Conservation (phyloP, 2,113 vertebrate genomes). For the Perca schrenkii region DNA sequence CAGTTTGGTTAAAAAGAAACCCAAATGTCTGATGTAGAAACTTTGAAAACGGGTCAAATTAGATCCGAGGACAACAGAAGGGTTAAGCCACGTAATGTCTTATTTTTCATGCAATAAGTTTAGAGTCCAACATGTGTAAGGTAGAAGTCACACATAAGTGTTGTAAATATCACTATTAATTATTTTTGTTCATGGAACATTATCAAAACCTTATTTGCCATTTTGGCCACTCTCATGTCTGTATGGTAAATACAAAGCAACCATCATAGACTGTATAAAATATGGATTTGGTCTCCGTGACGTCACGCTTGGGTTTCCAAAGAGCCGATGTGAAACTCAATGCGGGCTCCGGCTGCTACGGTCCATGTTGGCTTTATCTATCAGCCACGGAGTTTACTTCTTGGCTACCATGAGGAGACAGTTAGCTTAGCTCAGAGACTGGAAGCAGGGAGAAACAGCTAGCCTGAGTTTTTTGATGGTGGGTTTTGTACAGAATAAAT, state of each 20-base stretch:
- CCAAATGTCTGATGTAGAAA: too few relatives aligned
- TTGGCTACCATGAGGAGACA: background rate
- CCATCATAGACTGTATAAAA: too few relatives aligned
- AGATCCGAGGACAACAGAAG: too few relatives aligned
- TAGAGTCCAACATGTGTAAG: background rate
- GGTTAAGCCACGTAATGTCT: background rate
- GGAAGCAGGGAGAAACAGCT: background rate
- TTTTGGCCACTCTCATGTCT: background rate
- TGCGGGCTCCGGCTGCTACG: too few relatives aligned
- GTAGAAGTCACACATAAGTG: background rate
- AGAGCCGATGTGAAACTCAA: too few relatives aligned
- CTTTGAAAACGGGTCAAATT: too few relatives aligned
- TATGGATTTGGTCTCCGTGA: too few relatives aligned
- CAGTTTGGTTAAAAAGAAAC: too few relatives aligned
- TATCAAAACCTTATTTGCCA: background rate
- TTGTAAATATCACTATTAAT: slow-evolving; percentile 50
- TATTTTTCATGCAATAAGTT: background rate
- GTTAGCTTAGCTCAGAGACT: background rate
- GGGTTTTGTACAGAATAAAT: background rate
- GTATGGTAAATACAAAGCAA: background rate
- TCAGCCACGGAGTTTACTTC: too few relatives aligned
- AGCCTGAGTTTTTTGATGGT: background rate
- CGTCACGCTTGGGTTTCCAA: too few relatives aligned
- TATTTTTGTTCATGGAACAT: slow-evolving; percentile 10
- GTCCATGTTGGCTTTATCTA: too few relatives aligned